Percentiles rank a stretch among this genome's conserved stretches.
Conservation (phyloP, 2,888 invertebrate genomes). For the Apocheima hispidaria region DNA sequence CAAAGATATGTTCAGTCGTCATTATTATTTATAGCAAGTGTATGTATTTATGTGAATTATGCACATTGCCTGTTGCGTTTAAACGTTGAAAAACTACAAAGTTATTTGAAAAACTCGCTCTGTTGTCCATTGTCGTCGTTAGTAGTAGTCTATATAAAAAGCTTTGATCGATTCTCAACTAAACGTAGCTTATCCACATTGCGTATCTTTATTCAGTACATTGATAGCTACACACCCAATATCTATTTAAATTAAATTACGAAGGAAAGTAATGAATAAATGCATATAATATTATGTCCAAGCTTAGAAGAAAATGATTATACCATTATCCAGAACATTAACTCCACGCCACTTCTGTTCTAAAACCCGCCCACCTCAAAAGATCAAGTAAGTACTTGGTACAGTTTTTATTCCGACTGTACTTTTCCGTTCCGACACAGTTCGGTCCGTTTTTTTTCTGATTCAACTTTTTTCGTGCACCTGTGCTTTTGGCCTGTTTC, state of each 20-base stretch:
- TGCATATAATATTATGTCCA: too few relatives aligned
- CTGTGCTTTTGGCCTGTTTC: conserved; percentile 58
- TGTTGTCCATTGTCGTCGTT: too few relatives aligned
- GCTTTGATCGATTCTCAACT: too few relatives aligned
- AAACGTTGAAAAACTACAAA: background rate
- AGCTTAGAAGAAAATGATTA: too few relatives aligned
- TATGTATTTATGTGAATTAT: background rate
- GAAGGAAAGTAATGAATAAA: too few relatives aligned
- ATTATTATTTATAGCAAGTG: conserved; percentile 2
- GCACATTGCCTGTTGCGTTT: too few relatives aligned
- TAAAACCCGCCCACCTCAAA: conserved; percentile 62
- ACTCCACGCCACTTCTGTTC: conserved; percentile 54
- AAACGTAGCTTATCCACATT: too few relatives aligned
- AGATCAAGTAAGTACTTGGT: conserved; percentile 79
- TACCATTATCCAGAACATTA: conserved; percentile 15
- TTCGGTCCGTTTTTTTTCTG: conserved; percentile 49
- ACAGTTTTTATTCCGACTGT: conserved; percentile 75
- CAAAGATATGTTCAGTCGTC: conserved; percentile 55
- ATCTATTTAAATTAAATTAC: too few relatives aligned
- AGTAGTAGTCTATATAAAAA: too few relatives aligned
- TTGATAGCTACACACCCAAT: too few relatives aligned
- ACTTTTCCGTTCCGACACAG: conserved; percentile 68
- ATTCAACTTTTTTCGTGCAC: conserved; percentile 72
- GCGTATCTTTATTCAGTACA: too few relatives aligned
- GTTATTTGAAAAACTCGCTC: too few relatives aligned